Evolutionary conservation across 2,113 vertebrate species (phyloP), one percentile per base, ranked within the genome.

Genomic region (Archilochus colubris): DNA sequence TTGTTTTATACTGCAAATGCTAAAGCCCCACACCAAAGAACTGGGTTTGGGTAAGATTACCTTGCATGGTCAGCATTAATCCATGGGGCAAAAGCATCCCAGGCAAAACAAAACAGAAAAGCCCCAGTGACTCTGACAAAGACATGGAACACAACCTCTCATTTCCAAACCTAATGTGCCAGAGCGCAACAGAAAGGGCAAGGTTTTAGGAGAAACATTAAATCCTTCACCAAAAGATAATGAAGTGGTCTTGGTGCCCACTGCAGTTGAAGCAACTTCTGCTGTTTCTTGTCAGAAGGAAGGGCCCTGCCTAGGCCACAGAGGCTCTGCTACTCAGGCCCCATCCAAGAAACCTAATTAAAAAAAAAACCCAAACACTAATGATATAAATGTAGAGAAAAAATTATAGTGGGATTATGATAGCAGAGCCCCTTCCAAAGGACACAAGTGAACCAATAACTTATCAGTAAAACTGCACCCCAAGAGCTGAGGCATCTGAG

Each of bases 131-230:
- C 12, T 62, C n/a, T 28, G 30, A 84, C 25, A 48, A 44, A 8
- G 14, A 78, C 54, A 18, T 20, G 14, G 48, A 85, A 82, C 53
- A 68, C 25, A 51, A 63, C 12, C 33, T 75, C 66, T 38, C 46
- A 14, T 25, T 68, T 75, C 28, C 25, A 72, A 64, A 76, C 13
- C 27, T n/a, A 20, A 68, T 2, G 20, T 73, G 66, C 30, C 67
- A 9, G 3, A 27, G 8, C 3, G 4, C n/a, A 79, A 61, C 4
- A 24, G 4, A 57, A 76, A 53, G 17, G 7, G 36, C 0, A 1
- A 87, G 7, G 10, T 40, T 81, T 78, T 31, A 51, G 30, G 63
- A 51, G 25, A 76, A 68, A 77, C 9, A 64, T 9, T 38, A 79
- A 72, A 59, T 5, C 13, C 74, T 76, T 33, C 14, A 67, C 3